Base-by-base conservation (phyloP, 2,797 vertebrate species). In the Steatocranus sp. region DNA sequence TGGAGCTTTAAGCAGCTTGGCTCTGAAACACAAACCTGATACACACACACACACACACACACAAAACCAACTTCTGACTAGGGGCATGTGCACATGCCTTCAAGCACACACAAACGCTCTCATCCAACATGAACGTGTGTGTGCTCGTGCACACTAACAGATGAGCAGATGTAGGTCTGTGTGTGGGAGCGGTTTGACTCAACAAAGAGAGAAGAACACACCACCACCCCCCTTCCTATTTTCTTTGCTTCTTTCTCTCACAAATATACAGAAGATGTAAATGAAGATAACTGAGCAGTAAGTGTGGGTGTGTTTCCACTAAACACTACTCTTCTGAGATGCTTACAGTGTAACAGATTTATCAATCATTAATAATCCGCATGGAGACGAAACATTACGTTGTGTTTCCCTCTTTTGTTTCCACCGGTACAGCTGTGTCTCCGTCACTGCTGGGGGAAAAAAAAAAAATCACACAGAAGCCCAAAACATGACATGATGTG, bases 221-320 rank as follows among this genome's bases (percentile, higher is more conserved):
- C 9, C 4, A 14, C n/a, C 49, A 6, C 30, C 56, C 6, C 14
- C 14, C 25, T 10, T 48, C 18, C 15, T 23, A 20, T 53, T 20
- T n/a, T 75, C 58, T 88, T 51, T 83, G 54, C 83, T 58, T 83
- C 41, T 61, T 27, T 51, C 10, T 32, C 68, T 11, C 66, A 73
- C 49, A 82, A 30, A 80, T 75, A 75, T 17, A 81, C 50, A 89
- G 76, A 78, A 83, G 90, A 89, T 90, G 87, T 17, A 76, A 41
- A 75, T 86, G 38, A 50, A 79, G 84, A 89, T 85, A 85, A 73
- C 20, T 34, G 58, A 80, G 76, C 76, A 53, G 20, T 15, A 61
- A 38, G 54, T 83, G 89, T 90, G 25, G 88, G 87, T 77, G 88
- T 88, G 49, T 90, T 92, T 93, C 86, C 85, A 82, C 87, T 43